Conservation (phyloP, 1,140 invertebrate genomes). For the Orius insidiosus region DNA sequence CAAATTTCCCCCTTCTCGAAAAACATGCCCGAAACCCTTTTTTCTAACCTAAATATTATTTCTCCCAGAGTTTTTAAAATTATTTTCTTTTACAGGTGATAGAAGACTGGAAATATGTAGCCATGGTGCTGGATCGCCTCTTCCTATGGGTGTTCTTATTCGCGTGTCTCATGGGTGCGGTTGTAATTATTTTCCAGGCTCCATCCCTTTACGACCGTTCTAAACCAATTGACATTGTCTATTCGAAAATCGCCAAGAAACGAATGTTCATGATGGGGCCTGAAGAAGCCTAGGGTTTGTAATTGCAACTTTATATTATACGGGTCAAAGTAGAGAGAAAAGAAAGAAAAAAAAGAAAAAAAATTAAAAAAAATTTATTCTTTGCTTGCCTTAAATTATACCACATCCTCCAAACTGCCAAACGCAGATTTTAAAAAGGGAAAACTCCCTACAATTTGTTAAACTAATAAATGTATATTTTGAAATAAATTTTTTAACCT, state of each 20-base stretch:
- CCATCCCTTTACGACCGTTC: slow-evolving; percentile 89
- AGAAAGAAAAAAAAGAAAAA: not conserved
- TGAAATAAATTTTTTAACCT: too few relatives aligned
- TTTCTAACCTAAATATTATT: too few relatives aligned
- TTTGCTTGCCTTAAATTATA: too few relatives aligned
- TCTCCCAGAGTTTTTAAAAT: too few relatives aligned
- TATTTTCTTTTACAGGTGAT: slow-evolving; percentile 51
- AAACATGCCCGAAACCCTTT: too few relatives aligned
- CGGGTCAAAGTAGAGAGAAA: slow-evolving; percentile 11
- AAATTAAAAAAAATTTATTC: too few relatives aligned
- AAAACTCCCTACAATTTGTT: too few relatives aligned
- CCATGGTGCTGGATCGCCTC: slow-evolving; percentile 88
- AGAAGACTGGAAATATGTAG: slow-evolving; percentile 98
- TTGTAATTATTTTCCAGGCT: slow-evolving; percentile 84
- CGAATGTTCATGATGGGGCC: slow-evolving; percentile 73
- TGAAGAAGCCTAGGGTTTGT: slow-evolving; percentile 40
- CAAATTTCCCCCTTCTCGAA: too few relatives aligned
- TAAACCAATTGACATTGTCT: slow-evolving; percentile 79
- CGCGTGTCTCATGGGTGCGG: slow-evolving; percentile 80
- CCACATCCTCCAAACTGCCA: too few relatives aligned
- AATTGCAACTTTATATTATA: slow-evolving; percentile 12
- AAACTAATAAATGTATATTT: too few relatives aligned
- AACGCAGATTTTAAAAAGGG: too few relatives aligned
- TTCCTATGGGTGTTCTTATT: slow-evolving; percentile 94
- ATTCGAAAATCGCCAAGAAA: slow-evolving; percentile 81